phyloP scores from a whole-genome alignment of 2,797 vertebrate species.

The Phrynocephalus vlangalii region DNA sequence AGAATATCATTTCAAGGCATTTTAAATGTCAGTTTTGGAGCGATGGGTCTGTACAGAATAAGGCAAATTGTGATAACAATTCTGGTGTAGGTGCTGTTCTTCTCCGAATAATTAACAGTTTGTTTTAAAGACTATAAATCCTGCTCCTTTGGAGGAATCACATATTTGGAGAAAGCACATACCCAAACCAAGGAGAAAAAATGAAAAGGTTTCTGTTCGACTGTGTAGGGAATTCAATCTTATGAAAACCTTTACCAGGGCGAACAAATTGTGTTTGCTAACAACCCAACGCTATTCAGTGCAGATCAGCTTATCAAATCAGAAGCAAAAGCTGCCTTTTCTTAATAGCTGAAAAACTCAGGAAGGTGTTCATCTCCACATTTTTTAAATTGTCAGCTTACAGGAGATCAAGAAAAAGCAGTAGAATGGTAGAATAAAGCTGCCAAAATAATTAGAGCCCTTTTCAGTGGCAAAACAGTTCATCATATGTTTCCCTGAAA shows the following conservation, averaged over 20 bases:
- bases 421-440: slow-evolving; percentile 9
- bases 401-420: background rate
- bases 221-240: slow-evolving; percentile 25
- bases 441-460: slow-evolving; percentile 22
- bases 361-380: background rate
- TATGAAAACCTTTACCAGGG: background rate
- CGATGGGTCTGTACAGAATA: background rate
- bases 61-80: background rate
- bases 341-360: background rate
- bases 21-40: background rate
- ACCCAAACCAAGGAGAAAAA: slow-evolving; percentile 3
- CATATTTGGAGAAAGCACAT: background rate
- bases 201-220: background rate
- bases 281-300: slow-evolving; percentile 19
- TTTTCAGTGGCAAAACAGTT: slow-evolving; percentile 43
- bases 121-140: background rate
- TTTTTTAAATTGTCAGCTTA: slow-evolving; percentile 21
- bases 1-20: background rate
- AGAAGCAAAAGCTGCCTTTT: slow-evolving; percentile 20
- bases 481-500: slow-evolving; percentile 16
- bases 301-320: slow-evolving; percentile 1
- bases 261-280: background rate
- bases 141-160: background rate
- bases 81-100: background rate
- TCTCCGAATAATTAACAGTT: background rate